phyloP scores from a whole-genome alignment of 2,888 invertebrate genomes.

The Hypsopygia costalis region DNA sequence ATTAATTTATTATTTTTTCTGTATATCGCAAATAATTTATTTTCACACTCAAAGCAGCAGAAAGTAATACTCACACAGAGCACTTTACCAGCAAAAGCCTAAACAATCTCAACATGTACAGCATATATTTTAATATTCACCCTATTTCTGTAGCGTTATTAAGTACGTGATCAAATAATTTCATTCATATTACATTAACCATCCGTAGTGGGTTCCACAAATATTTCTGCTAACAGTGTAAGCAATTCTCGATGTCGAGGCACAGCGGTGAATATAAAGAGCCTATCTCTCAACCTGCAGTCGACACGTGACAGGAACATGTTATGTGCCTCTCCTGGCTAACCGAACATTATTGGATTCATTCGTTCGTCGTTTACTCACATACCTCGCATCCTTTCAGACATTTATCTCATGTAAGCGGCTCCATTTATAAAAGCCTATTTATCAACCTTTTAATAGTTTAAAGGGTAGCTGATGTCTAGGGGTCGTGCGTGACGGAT shows the following conservation, averaged over 20 bases:
- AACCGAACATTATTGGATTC: slow-evolving; percentile 36
- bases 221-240: slow-evolving; percentile 24
- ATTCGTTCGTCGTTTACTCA: slow-evolving; percentile 30
- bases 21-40: too few relatives aligned
- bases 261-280: slow-evolving; percentile 47
- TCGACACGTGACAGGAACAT: slow-evolving; percentile 36
- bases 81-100: too few relatives aligned
- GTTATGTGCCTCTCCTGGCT: slow-evolving; percentile 27
- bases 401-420: slow-evolving; percentile 12
- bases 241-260: slow-evolving; percentile 33
- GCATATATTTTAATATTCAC: too few relatives aligned
- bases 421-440: not conserved
- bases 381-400: slow-evolving; percentile 16
- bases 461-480: not conserved
- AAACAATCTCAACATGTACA: too few relatives aligned
- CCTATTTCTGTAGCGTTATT: not conserved
- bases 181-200: not conserved
- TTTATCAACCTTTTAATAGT: not conserved
- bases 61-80: too few relatives aligned
- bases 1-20: too few relatives aligned
- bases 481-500: too few relatives aligned
- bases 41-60: too few relatives aligned
- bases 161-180: not conserved
- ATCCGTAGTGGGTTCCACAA: slow-evolving; percentile 1
- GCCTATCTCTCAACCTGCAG: slow-evolving; percentile 34